Conservation (phyloP, 53 echinoderm and acorn worm species). For the Holothuria leucospilota region DNA sequence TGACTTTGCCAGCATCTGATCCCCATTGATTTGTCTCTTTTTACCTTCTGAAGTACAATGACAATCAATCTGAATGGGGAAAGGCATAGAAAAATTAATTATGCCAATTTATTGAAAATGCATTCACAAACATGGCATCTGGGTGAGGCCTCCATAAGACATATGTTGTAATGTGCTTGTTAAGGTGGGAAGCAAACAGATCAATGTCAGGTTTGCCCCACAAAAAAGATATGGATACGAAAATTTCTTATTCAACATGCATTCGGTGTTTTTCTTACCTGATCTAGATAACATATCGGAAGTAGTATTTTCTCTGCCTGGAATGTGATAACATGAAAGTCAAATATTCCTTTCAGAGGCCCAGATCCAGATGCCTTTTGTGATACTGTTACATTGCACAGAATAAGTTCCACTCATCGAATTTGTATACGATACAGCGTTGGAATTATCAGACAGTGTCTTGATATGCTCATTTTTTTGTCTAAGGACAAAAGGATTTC, state of each 20-base stretch:
- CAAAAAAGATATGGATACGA: neutral
- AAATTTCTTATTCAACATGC: constrained; percentile 30
- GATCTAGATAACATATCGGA: neutral
- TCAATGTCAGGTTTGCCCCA: constrained; percentile 28
- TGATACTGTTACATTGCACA: too few relatives aligned
- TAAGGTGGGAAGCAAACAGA: constrained; percentile 54
- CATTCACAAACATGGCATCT: too few relatives aligned
- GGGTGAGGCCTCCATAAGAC: constrained; percentile 58
- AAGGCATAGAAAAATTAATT: too few relatives aligned
- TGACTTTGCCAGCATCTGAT: constrained; percentile 41
- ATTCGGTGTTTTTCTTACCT: neutral
- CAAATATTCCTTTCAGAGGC: too few relatives aligned
- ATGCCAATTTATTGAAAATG: too few relatives aligned
- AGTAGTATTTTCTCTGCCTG: neutral
- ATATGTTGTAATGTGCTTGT: constrained; percentile 32
- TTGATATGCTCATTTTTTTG: constrained; percentile 25
- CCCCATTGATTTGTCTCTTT: constrained; percentile 32
- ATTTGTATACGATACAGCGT: constrained; percentile 16
- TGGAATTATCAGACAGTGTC: constrained; percentile 35
- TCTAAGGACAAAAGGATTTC: neutral
- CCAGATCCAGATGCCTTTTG: too few relatives aligned
- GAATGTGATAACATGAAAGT: too few relatives aligned
- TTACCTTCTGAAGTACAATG: constrained; percentile 10
- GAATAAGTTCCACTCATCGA: constrained; percentile 17
- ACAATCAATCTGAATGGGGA: too few relatives aligned